Percentiles rank a stretch among this genome's conserved stretches.
These are phyloP conservation scores for Pseudolycoriella hygida DNA, from an alignment of 2,888 invertebrate genomes.

Conservation along the genomic window DNA sequence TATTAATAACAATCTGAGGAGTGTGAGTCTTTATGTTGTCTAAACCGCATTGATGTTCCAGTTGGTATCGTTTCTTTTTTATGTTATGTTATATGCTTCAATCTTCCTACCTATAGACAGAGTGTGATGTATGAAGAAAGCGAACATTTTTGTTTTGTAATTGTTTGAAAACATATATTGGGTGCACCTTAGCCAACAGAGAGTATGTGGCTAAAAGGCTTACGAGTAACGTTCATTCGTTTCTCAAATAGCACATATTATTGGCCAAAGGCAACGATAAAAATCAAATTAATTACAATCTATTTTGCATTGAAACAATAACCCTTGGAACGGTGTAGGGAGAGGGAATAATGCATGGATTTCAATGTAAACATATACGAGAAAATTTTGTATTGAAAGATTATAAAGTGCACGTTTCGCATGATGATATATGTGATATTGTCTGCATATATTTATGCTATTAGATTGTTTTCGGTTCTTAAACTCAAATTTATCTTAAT, in stretches of 20 bases:
- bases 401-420: neutral
- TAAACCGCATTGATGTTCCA: too few species aligned
- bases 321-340: neutral
- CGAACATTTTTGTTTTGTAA: neutral
- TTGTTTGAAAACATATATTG: neutral
- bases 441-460: neutral
- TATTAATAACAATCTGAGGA: neutral
- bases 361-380: neutral
- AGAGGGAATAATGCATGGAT: neutral
- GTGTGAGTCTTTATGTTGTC: too few species aligned
- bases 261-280: neutral
- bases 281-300: conserved; percentile 4
- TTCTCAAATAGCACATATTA: neutral
- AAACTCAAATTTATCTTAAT: conserved; percentile 1
- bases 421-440: neutral
- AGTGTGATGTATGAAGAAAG: neutral
- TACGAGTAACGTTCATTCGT: neutral
- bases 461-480: conserved; percentile 1
- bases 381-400: neutral
- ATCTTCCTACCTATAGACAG: too few species aligned
- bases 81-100: too few species aligned
- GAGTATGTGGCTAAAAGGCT: neutral
- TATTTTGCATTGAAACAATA: conserved; percentile 3
- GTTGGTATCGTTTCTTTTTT: too few species aligned
- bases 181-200: neutral